Conservation (phyloP, 2,888 invertebrate species). For the Eupeodes latifasciatus region DNA sequence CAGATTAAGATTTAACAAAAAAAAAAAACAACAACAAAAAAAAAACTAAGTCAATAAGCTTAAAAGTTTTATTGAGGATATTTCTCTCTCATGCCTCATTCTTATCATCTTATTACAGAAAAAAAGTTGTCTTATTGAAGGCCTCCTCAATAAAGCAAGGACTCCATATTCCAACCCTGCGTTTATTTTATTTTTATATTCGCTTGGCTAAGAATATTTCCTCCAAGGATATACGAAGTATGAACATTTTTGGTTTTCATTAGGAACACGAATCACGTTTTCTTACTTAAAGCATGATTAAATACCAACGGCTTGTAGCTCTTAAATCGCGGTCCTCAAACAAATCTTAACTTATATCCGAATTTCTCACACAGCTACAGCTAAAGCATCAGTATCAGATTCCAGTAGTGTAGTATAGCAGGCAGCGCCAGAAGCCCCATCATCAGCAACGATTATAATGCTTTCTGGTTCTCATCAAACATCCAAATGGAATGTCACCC, state of each 20-base stretch:
- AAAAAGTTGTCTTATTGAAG: background rate
- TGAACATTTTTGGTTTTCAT: slow-evolving; percentile 42
- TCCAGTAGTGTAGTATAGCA: background rate
- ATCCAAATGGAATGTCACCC: slow-evolving; percentile 42
- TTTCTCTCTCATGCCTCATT: no score
- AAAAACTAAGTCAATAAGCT: no score
- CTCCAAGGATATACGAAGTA: slow-evolving; percentile 10
- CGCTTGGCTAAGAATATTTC: slow-evolving; percentile 1
- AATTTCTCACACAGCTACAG: slow-evolving; percentile 34
- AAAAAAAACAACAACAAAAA: no score
- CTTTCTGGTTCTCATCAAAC: slow-evolving; percentile 42
- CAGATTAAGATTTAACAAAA: no score
- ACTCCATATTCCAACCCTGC: background rate
- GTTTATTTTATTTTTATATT: background rate
- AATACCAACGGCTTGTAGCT: slow-evolving; percentile 63
- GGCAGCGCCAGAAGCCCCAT: slow-evolving; percentile 5
- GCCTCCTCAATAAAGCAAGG: background rate
- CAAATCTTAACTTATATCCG: slow-evolving; percentile 44
- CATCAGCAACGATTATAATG: slow-evolving; percentile 47
- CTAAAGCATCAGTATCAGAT: background rate
- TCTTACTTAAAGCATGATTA: slow-evolving; percentile 70
- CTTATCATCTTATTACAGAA: no score
- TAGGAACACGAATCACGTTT: slow-evolving; percentile 66
- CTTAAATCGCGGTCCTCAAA: slow-evolving; percentile 44
- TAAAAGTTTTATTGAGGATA: no score